Conservation (phyloP, 1,140 invertebrate genomes). For the Brachionus rotundiformis region DNA sequence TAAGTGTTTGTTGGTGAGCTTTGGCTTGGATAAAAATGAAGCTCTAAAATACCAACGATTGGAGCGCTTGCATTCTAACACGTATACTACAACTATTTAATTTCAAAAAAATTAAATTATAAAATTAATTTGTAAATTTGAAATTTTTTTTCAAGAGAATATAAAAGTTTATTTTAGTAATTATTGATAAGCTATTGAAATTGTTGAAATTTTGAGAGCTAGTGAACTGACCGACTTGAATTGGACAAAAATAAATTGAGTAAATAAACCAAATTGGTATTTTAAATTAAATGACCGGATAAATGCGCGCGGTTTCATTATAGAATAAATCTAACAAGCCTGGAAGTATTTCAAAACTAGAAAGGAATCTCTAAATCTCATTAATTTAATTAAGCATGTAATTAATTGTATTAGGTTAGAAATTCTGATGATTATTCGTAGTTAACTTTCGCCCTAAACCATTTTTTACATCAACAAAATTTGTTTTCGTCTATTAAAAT, state of each 20-base stretch:
- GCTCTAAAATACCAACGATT: too few species aligned
- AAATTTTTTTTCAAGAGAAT: too few species aligned
- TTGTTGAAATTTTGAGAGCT: background rate
- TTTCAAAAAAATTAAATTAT: too few species aligned
- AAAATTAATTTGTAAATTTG: too few species aligned
- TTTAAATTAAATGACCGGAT: slow-evolving; percentile 35
- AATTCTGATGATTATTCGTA: background rate
- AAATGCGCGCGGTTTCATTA: too few species aligned
- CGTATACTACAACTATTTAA: too few species aligned
- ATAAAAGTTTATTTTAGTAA: too few species aligned
- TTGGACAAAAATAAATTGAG: background rate
- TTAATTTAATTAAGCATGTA: slow-evolving; percentile 46
- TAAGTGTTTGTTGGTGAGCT: too few species aligned
- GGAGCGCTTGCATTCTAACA: too few species aligned
- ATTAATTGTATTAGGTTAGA: slow-evolving; percentile 30
- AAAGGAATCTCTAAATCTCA: slow-evolving; percentile 25
- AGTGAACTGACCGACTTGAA: background rate
- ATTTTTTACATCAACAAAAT: slow-evolving; percentile 28
- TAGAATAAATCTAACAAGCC: background rate
- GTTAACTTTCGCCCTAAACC: slow-evolving; percentile 8
- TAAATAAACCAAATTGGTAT: background rate
- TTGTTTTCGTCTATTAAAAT: slow-evolving; percentile 25
- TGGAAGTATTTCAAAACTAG: background rate
- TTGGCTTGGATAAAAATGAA: too few species aligned
- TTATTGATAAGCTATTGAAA: background rate